phyloP scores from a whole-genome alignment of 1,140 invertebrate genomes.

The Cotesia typhae region DNA sequence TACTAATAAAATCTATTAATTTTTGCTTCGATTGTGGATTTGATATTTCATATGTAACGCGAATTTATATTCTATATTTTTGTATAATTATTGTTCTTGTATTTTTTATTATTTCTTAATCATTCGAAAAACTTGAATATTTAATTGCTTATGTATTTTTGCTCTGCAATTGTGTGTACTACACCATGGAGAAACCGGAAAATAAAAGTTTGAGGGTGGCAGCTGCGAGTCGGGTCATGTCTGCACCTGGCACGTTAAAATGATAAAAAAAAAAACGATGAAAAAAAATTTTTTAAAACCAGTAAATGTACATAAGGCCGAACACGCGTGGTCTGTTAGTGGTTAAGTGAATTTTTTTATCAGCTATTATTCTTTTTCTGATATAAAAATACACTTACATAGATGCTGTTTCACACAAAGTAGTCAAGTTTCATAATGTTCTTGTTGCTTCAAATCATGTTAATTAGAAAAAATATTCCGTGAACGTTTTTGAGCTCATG shows the following conservation, averaged over 20 bases:
- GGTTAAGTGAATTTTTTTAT: neutral
- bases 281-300: neutral
- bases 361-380: conserved; percentile 7
- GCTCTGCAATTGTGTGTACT: neutral
- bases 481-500: too few species aligned
- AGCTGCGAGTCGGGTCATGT: conserved; percentile 3
- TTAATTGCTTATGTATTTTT: neutral
- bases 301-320: neutral
- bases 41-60: too few species aligned
- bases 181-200: conserved; percentile 1
- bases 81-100: too few species aligned
- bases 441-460: neutral
- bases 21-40: too few species aligned
- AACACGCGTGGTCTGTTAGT: conserved; percentile 4
- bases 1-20: too few species aligned
- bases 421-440: neutral
- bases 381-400: neutral
- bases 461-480: too few species aligned
- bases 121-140: neutral
- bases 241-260: conserved; percentile 16
- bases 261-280: neutral
- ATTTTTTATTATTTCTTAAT: neutral
- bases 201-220: neutral
- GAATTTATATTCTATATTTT: too few species aligned
- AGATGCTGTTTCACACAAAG: neutral